A percentile compares a stretch with the other conserved stretches of the same genome.
Evolutionary conservation across 2,888 invertebrate species (phyloP).

Genomic region (Pristionchus fissidentatus): DNA sequence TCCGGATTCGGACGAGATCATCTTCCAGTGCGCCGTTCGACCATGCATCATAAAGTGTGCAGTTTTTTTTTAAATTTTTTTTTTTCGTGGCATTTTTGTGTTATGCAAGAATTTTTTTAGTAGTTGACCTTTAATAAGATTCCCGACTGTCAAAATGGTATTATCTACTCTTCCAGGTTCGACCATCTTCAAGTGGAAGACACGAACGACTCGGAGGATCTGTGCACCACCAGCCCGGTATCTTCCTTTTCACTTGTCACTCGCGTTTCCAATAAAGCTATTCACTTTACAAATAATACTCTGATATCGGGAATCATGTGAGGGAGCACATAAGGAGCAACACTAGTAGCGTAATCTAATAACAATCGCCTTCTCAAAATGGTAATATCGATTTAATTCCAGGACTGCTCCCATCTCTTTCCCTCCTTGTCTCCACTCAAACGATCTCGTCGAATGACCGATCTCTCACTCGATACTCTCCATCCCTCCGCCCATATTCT

Average conservation of each 20-base stretch:
- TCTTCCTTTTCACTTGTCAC: background rate
- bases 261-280: background rate
- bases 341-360: background rate
- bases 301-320: too few relatives aligned
- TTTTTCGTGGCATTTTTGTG: background rate
- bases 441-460: slow-evolving; percentile 23
- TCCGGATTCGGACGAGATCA: slow-evolving; percentile 63
- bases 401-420: slow-evolving; percentile 28
- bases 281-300: too few relatives aligned
- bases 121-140: background rate
- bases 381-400: too few relatives aligned
- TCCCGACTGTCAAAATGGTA: background rate
- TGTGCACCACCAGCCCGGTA: slow-evolving; percentile 30
- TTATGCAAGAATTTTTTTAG: background rate
- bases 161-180: slow-evolving; percentile 3
- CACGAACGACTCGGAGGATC: background rate
- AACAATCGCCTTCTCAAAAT: background rate
- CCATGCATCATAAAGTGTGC: slow-evolving; percentile 52
- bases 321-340: too few relatives aligned
- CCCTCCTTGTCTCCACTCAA: slow-evolving; percentile 17
- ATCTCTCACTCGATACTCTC: background rate
- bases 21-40: slow-evolving; percentile 62
- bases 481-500: slow-evolving; percentile 20
- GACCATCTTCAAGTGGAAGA: slow-evolving; percentile 31
- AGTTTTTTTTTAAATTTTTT: background rate